phyloP scores from a whole-genome alignment of 2,797 vertebrate species.

The Okamejei kenojei region DNA sequence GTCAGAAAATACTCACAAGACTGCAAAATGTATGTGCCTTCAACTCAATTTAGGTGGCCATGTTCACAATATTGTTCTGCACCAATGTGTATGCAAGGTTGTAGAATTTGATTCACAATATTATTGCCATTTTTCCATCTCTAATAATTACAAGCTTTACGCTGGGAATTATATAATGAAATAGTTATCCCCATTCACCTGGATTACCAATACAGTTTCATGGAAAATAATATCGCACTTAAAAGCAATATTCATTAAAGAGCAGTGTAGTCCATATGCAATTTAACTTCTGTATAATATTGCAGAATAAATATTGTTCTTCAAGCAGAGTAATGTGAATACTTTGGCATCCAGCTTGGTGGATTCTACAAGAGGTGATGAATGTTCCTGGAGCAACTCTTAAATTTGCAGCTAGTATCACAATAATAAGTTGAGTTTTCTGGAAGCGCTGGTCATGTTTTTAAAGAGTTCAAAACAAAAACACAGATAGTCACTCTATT shows the following conservation, averaged over 20 bases:
- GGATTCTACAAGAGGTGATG: not conserved
- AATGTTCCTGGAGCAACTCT: not conserved
- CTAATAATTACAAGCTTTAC: not conserved
- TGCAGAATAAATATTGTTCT: not conserved
- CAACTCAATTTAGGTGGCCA: not conserved
- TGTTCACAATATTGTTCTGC: not conserved
- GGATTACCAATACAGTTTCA: not conserved
- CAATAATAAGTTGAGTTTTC: not conserved
- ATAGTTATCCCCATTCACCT: not conserved
- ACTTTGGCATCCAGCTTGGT: not conserved
- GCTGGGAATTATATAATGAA: not conserved
- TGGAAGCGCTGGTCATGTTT: not conserved
- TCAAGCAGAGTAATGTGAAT: not conserved
- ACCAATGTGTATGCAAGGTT: not conserved
- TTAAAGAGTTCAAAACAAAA: not conserved
- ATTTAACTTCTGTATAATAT: not conserved
- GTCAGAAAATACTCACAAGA: not conserved
- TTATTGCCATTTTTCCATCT: not conserved
- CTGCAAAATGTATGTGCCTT: not conserved
- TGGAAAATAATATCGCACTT: not conserved
- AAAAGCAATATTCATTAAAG: not conserved
- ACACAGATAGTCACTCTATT: not conserved
- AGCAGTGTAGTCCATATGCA: not conserved
- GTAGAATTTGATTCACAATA: not conserved
- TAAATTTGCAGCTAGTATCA: not conserved